Evolutionary conservation across 1,140 invertebrate species (phyloP).

Genomic region (Musca domestica): DNA sequence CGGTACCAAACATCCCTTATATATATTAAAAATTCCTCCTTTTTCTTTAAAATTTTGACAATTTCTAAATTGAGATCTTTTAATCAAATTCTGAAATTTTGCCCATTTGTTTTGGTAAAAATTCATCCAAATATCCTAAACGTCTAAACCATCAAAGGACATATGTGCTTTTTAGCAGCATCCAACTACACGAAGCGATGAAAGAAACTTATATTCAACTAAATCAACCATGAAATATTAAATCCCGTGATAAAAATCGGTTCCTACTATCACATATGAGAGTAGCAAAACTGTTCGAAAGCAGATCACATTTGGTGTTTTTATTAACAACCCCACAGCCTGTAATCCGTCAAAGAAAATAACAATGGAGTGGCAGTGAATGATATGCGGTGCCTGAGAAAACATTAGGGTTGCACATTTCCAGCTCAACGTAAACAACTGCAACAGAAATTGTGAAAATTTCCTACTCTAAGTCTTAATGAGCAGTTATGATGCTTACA

Average conservation of each 20-base stretch:
- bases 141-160: too few relatives aligned
- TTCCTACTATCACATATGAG: background rate
- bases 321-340: background rate
- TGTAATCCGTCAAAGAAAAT: background rate
- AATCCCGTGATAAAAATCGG: conserved; percentile 5
- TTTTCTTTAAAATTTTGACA: too few relatives aligned
- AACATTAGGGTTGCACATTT: background rate
- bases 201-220: background rate
- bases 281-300: background rate
- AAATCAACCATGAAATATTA: conserved; percentile 13
- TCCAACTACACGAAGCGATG: background rate
- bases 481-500: too few relatives aligned
- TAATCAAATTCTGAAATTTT: too few relatives aligned
- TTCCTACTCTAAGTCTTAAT: too few relatives aligned
- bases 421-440: background rate
- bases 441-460: too few relatives aligned
- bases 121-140: too few relatives aligned
- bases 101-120: too few relatives aligned
- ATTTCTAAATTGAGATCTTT: too few relatives aligned
- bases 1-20: too few relatives aligned
- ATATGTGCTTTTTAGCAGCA: background rate
- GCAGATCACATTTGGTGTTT: background rate
- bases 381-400: too few relatives aligned
- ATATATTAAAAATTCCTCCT: too few relatives aligned
- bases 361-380: background rate